Base-by-base conservation (phyloP, 1,140 invertebrate species). In the Scaptodrosophila lebanonensis region DNA sequence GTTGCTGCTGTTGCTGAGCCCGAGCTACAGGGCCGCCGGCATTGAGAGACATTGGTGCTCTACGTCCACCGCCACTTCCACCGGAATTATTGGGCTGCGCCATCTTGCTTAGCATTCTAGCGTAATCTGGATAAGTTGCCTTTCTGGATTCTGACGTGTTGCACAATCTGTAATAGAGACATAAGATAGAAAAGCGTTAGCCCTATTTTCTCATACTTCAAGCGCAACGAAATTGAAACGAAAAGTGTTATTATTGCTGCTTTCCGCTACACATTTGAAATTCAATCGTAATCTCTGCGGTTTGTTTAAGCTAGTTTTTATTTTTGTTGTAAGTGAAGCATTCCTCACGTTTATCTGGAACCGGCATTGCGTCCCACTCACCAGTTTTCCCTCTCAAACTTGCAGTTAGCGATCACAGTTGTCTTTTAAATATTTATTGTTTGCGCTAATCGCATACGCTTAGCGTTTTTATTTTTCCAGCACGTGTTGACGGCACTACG, bases 31-130 rank as follows among this genome's bases (percentile, higher is more conserved):
- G 45, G 13, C 29, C 13, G 17, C 35, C 35, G 3, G n/a, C 53
- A 38, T 50, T 61, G 1, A 85, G 47, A 1, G 83, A 70, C 7
- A 85, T 43, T 15, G 77, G 83, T 1, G 71, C 25, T 12, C 83
- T 79, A 16, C 84, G 67, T 17, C 71, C 67, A 25, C 60, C 56
- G 3, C 50, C 58, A 3, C 44, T 52, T 8, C 33, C 42, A n/a
- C 44, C 70, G 3, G 35, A 20, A 61, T 54, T 68, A 27, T 66
- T 79, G 9, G 51, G 61, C 47, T 85, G 83, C n/a, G 66, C 63
- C 58, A 83, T 72, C 56, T 85, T 85, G 44, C 79, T 76, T 38
- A 84, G 49, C 83, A 85, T 82, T 61, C 15, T 35, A 5, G 35
- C 22, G 3, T 25, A 3, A 4, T 4, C 22, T n/a, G n/a, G n/a